Evolutionary conservation across 2,888 invertebrate species (phyloP), one percentile per base, ranked within the genome.

Genomic region (Drosophila nr. medialis): DNA sequence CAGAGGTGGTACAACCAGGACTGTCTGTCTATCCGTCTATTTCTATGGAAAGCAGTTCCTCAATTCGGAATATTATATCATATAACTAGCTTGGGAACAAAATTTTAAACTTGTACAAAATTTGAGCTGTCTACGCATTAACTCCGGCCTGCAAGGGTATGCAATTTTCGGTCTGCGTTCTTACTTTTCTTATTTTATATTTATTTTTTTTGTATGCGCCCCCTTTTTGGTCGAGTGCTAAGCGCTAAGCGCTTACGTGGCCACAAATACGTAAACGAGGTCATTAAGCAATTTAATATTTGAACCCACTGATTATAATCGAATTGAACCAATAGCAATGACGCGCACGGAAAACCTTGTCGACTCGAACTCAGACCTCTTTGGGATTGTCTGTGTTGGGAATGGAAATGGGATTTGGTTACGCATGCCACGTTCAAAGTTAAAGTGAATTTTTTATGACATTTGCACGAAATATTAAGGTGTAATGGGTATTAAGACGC

Each of bases 241-340:
- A 24, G 48, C 67, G 42, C 63, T 50, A 53, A 69, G 64, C 74
- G 89, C 75, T 86, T 83, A 86, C 90, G 90, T 90, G 86, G 72
- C 58, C 65, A 65, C 69, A 68, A 80, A 75, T 73, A 81, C 71
- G 65, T 73, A 72, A 89, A 76, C 81, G 90, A 83, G 86, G 90
- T 88, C 86, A 86, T 90, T 86, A 86, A 75, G 86, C 86, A 86
- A 90, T 88, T 90, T 88, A 83, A 86, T 88, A 88, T 86, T 88
- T 88, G 73, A 90, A 72, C 76, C 88, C 86, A 81, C 77, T 77
- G 83, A 88, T 88, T 80, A 85, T 85, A 88, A 90, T 86, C 86
- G 83, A 86, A 75, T 67, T 58, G 75, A 81, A 77, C 71, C 82
- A 40, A 67, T 54, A 50, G 54, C 29, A 21, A 21, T 15, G 24